These are phyloP conservation scores for Catharus bicknelli DNA, from an alignment of 2,113 vertebrate genomes.

Conservation along the genomic window DNA sequence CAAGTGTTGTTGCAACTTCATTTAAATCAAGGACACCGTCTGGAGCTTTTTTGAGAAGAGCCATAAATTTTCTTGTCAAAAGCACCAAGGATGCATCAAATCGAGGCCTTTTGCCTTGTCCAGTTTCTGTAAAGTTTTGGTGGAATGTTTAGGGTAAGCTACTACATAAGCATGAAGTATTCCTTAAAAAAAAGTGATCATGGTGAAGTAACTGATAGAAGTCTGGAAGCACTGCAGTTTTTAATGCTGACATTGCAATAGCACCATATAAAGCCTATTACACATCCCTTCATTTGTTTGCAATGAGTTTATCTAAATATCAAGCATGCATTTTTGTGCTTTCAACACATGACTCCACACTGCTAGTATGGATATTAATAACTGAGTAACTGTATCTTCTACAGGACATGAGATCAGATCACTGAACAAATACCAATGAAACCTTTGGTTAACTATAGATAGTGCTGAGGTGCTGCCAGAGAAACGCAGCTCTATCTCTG, in stretches of 20 bases:
- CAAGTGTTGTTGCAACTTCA: slow-evolving; percentile 75
- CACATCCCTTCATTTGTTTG: not conserved
- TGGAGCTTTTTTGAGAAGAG: slow-evolving; percentile 80
- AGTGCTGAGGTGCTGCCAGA: not conserved
- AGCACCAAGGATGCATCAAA: slow-evolving; percentile 81
- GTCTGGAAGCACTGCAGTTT: not conserved
- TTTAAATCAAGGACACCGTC: slow-evolving; percentile 84
- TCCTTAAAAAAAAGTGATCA: not conserved
- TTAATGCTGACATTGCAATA: not conserved
- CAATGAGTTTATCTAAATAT: not conserved
- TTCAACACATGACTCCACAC: not conserved
- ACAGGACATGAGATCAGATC: not conserved
- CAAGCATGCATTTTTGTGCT: not conserved
- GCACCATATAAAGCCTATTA: not conserved
- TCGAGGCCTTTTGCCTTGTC: slow-evolving; percentile 59
- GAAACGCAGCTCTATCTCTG: not conserved
- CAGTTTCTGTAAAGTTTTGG: slow-evolving; percentile 60
- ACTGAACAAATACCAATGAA: not conserved
- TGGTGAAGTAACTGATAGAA: not conserved
- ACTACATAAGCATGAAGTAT: not conserved
- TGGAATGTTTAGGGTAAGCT: not conserved
- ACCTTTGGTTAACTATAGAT: rapidly evolving
- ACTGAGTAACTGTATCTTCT: not conserved
- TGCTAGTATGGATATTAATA: not conserved
- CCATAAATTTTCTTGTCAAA: slow-evolving; percentile 86